Base-by-base conservation (phyloP, 2,113 vertebrate genomes). In the Ibidorhyncha struthersii region DNA sequence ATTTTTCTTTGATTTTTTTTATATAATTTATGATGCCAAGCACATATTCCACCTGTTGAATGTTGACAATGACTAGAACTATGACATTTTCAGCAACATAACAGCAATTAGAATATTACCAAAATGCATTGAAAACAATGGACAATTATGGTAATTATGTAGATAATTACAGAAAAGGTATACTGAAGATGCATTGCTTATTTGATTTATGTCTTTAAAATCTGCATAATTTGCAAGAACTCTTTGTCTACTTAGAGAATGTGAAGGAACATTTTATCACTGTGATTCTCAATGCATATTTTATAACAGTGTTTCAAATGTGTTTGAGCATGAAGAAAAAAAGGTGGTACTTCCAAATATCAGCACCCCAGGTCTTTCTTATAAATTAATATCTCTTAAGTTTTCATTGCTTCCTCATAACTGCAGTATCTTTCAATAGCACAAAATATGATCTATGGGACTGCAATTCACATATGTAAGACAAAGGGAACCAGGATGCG, bases 81-180 rank as follows among this genome's bases (percentile, higher is more conserved):
- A 86, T 29, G 53, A 77, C 79, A 94, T 92, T 92, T 94, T 83
- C 67, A 86, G 58, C 43, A 90, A 41, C 14, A 38, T 52, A 93
- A 53, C 13, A 88, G 36, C 66, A 66, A 78, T 73, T 55, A 83
- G 41, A 74, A 23, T 71, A 56, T 86, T 95, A 67, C 50, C 63
- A 84, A 93, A 82, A 71, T 56, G n/a, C 30, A 78, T 26, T 74
- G 23, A 96, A 86, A 89, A 92, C 59, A 93, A 81, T 74, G 23
- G 43, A 45, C 20, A 81, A 67, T 94, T 96, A 77, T 49, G 4
- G 11, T 80, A 95, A 91, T 88, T 83, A 61, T 29, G 17, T 30
- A 52, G 71, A 66, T 92, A 90, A 95, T 83, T 82, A 88, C 55
- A 74, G 85, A 80, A 94, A 93, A 85, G 38, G 40, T 82, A 40